Evolutionary conservation across 2,797 vertebrate species (phyloP).

Genomic region (Todus mexicanus): DNA sequence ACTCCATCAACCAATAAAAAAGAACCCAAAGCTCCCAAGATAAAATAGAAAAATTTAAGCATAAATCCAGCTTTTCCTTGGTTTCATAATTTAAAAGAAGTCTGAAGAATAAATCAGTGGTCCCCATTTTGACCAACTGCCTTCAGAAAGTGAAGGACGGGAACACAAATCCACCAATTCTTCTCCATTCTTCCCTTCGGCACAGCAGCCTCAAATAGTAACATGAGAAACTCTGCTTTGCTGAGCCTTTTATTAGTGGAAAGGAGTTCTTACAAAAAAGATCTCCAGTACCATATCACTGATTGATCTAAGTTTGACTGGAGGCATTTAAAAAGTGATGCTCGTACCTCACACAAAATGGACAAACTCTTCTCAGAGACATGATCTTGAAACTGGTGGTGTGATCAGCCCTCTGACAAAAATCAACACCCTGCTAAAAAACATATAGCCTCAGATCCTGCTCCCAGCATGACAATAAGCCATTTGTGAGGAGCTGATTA

Average conservation of each 20-base stretch:
- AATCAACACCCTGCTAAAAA: not conserved
- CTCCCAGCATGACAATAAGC: not conserved
- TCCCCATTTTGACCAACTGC: not conserved
- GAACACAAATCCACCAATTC: not conserved
- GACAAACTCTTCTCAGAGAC: not conserved
- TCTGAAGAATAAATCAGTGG: not conserved
- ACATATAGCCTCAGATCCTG: not conserved
- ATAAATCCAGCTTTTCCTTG: not conserved
- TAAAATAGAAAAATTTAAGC: not conserved
- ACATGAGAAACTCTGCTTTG: not conserved
- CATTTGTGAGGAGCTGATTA: not conserved
- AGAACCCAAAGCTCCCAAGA: not conserved
- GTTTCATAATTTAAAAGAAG: not conserved
- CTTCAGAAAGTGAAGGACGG: not conserved
- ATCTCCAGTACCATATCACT: not conserved
- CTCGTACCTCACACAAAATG: not conserved
- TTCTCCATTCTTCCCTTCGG: rapidly evolving
- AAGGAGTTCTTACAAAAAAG: not conserved
- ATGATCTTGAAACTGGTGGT: not conserved
- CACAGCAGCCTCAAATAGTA: not conserved
- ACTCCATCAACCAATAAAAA: not conserved
- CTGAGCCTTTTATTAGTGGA: not conserved
- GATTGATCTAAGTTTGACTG: not conserved
- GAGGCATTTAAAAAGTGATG: not conserved
- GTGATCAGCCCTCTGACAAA: not conserved